These are phyloP conservation scores for Mycetomoellerius zeteki DNA, from an alignment of 1,140 invertebrate genomes.

Conservation along the genomic window DNA sequence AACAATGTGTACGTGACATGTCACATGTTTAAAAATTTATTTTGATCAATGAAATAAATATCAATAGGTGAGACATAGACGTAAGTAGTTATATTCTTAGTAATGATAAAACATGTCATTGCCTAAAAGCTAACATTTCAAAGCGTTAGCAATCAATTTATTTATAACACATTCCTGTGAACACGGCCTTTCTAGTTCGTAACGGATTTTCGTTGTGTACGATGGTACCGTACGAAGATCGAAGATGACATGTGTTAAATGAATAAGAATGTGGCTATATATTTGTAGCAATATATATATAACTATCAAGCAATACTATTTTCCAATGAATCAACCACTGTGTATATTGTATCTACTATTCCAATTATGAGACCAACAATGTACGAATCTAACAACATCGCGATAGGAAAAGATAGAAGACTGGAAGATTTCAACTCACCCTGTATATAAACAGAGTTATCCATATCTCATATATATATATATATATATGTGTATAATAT, in stretches of 20 bases:
- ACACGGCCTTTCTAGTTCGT: slow-evolving; percentile 3
- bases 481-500: slow-evolving; percentile 12
- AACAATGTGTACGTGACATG: background rate
- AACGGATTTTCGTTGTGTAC: slow-evolving; percentile 38
- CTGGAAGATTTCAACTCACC: slow-evolving; percentile 66
- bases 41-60: slow-evolving; percentile 25
- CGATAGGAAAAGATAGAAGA: slow-evolving; percentile 40
- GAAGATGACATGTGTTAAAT: slow-evolving; percentile 42
- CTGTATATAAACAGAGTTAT: slow-evolving; percentile 63
- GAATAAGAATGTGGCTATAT: slow-evolving; percentile 50
- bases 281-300: slow-evolving; percentile 1
- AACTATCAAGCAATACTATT: slow-evolving; percentile 51
- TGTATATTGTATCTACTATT: slow-evolving; percentile 53
- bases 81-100: slow-evolving; percentile 27
- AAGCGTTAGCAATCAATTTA: slow-evolving; percentile 52
- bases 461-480: slow-evolving; percentile 45
- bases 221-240: slow-evolving; percentile 43
- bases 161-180: slow-evolving; percentile 40
- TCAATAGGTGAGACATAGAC: slow-evolving; percentile 24
- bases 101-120: slow-evolving; percentile 37
- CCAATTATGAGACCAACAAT: slow-evolving; percentile 55
- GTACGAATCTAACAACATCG: slow-evolving; percentile 60
- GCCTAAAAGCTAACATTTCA: slow-evolving; percentile 41
- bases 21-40: slow-evolving; percentile 34
- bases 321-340: slow-evolving; percentile 59